Evolutionary conservation across 2,797 vertebrate genomes (phyloP).

Genomic region (Rachycentron canadum): DNA sequence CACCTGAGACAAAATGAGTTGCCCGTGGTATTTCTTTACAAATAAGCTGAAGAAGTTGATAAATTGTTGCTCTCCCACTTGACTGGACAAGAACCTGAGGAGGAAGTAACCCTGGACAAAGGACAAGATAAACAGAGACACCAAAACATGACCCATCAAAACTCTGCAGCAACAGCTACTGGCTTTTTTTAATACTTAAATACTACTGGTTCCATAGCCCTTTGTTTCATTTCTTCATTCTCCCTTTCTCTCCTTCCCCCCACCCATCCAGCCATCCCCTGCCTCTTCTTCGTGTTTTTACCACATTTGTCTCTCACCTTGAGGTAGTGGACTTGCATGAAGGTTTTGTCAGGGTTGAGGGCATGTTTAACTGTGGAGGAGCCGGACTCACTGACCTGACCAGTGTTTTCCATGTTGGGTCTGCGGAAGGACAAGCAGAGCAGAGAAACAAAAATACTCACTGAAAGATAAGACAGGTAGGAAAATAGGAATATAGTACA

Average conservation of each 20-base stretch:
- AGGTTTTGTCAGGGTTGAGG: slow-evolving; percentile 94
- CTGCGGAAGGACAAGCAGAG: slow-evolving; percentile 78
- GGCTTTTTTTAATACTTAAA: too few species aligned
- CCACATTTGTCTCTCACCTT: slow-evolving; percentile 86
- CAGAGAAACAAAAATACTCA: slow-evolving; percentile 25
- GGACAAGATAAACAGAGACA: slow-evolving; percentile 37
- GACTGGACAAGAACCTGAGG: slow-evolving; percentile 88
- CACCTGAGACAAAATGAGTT: slow-evolving; percentile 96
- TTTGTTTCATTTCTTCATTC: not conserved
- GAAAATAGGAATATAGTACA: slow-evolving; percentile 7
- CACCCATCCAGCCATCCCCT: not conserved
- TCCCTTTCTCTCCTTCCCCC: not conserved
- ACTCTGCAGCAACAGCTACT: not conserved
- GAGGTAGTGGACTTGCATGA: slow-evolving; percentile 98
- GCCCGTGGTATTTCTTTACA: slow-evolving; percentile 91
- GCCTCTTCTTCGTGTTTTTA: slow-evolving; percentile 6
- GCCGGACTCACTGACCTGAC: slow-evolving; percentile 90
- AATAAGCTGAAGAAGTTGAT: slow-evolving; percentile 90
- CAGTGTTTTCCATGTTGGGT: slow-evolving; percentile 93
- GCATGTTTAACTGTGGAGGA: slow-evolving; percentile 93
- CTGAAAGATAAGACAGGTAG: slow-evolving; percentile 15
- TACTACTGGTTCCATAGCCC: too few species aligned
- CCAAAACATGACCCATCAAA: slow-evolving; percentile 37
- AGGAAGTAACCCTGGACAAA: slow-evolving; percentile 94
- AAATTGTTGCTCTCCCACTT: slow-evolving; percentile 88